These are phyloP conservation scores for Nothoprocta pentlandii DNA, from an alignment of 2,113 vertebrate species.

Conservation along the genomic window DNA sequence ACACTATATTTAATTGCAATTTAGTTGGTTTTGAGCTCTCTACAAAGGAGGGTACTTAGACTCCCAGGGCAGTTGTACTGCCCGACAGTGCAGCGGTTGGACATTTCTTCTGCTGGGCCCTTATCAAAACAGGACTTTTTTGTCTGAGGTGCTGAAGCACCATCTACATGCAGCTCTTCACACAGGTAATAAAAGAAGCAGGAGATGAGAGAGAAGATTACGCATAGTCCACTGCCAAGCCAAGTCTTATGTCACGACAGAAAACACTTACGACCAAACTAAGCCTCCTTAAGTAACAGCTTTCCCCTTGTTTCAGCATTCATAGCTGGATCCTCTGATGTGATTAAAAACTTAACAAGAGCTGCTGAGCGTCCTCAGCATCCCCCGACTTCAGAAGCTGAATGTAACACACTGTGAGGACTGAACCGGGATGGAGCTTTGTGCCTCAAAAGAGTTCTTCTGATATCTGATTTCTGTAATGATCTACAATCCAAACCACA, in stretches of 20 bases:
- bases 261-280: neutral
- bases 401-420: neutral
- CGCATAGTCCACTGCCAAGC: neutral
- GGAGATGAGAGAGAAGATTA: neutral
- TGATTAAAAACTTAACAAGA: neutral
- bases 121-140: neutral
- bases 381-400: neutral
- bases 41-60: neutral
- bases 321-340: neutral
- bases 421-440: neutral
- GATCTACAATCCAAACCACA: conserved; percentile 25
- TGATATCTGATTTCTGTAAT: neutral
- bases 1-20: neutral
- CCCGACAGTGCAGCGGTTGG: neutral
- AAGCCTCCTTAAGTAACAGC: neutral
- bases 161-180: neutral
- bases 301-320: neutral
- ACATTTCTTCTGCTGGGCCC: neutral
- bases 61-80: neutral
- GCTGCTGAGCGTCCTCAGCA: neutral
- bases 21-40: neutral
- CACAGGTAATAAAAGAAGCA: neutral
- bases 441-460: neutral
- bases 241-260: neutral
- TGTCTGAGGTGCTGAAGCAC: too few relatives aligned